Conservation (phyloP, 1,140 invertebrate genomes). For the Sesamia nonagrioides region DNA sequence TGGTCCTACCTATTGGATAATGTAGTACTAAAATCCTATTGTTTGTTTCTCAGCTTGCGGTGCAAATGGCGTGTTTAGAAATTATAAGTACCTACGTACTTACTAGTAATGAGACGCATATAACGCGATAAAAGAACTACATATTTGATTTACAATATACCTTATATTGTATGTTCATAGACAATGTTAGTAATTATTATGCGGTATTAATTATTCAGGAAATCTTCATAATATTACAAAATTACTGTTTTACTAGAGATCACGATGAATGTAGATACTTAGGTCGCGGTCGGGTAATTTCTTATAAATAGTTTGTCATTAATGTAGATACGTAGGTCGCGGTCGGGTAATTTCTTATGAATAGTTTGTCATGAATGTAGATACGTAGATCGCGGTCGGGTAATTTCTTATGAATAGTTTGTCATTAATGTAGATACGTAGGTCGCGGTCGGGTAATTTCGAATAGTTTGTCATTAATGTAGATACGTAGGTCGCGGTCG, state of each 20-base stretch:
- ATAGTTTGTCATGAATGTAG: not conserved
- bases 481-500: not conserved
- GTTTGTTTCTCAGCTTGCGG: not conserved
- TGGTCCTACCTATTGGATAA: not conserved
- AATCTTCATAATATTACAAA: not conserved
- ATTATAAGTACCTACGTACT: not conserved
- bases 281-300: not conserved
- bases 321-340: not conserved
- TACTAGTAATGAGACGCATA: no score
- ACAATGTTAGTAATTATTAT: not conserved
- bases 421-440: not conserved
- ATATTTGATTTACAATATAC: no score
- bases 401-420: slow-evolving; percentile 2
- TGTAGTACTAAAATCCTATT: not conserved
- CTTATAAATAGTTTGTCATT: not conserved
- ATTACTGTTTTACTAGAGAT: not conserved
- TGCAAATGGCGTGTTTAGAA: not conserved
- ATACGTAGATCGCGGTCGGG: not conserved
- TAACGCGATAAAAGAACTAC: no score
- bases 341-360: not conserved
- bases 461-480: not conserved
- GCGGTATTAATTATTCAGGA: not conserved
- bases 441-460: not conserved
- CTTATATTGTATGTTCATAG: not conserved
- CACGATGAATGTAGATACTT: not conserved